Evolutionary conservation across 2,888 invertebrate genomes (phyloP).

Genomic region (Eueremaeus valkanovi): DNA sequence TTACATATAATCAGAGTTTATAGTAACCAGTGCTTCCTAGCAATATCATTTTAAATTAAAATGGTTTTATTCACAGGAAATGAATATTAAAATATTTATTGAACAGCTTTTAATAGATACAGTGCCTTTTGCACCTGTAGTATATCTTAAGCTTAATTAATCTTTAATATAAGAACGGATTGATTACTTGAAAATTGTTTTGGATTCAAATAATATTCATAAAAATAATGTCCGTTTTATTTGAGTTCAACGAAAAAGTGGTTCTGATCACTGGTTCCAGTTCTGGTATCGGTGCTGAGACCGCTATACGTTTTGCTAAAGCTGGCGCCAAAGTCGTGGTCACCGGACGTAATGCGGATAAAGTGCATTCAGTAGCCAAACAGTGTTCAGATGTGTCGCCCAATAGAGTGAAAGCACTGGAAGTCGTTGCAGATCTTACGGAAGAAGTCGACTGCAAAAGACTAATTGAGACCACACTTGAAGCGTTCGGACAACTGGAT

Average conservation of each 20-base stretch:
- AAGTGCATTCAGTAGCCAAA: constrained; percentile 6
- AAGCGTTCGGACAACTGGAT: constrained; percentile 28
- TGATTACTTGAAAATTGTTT: no score
- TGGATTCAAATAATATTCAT: no score
- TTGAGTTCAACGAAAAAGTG: constrained; percentile 27
- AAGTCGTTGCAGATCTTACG: constrained; percentile 29
- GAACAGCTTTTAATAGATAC: no score
- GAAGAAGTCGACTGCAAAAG: neutral
- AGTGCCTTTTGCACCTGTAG: no score
- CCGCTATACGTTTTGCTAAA: constrained; percentile 20
- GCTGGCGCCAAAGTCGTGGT: constrained; percentile 11
- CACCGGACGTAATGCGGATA: constrained; percentile 28
- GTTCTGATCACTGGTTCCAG: constrained; percentile 33
- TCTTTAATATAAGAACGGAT: no score
- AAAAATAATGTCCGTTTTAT: neutral
- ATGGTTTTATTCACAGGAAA: no score
- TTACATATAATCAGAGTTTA: no score
- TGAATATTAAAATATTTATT: no score
- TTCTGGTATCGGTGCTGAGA: constrained; percentile 34
- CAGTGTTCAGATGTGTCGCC: constrained; percentile 14
- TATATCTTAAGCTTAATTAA: no score
- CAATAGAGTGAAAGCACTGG: neutral
- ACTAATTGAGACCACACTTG: constrained; percentile 28
- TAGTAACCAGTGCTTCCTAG: no score
- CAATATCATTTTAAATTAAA: no score